Evolutionary conservation across 2,113 vertebrate species (phyloP).

Genomic region (Brachyhypopomus gauderio): DNA sequence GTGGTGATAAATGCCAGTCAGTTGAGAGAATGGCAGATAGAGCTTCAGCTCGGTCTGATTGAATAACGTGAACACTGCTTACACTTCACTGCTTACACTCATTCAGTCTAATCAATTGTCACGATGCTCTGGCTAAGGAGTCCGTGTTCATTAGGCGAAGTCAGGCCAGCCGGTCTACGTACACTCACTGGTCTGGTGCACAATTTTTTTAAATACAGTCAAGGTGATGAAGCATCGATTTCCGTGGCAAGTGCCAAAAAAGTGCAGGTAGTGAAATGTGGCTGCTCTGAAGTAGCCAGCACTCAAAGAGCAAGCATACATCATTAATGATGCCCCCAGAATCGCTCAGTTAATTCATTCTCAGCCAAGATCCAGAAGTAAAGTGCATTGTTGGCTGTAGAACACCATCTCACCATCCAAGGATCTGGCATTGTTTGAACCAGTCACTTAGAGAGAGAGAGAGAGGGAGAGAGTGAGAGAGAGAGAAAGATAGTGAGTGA

Average conservation of each 20-base stretch:
- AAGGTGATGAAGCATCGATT: not conserved
- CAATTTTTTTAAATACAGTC: not conserved
- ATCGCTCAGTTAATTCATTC: constrained; percentile 50
- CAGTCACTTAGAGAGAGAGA: not conserved
- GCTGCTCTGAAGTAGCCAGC: constrained; percentile 26
- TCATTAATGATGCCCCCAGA: constrained; percentile 44
- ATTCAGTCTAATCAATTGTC: constrained; percentile 3
- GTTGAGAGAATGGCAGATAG: constrained; percentile 21
- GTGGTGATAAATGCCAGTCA: constrained; percentile 40
- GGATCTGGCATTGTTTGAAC: constrained; percentile 37
- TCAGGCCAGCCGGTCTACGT: not conserved
- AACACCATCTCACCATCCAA: constrained; percentile 33
- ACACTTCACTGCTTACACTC: not conserved
- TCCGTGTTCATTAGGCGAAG: constrained; percentile 17
- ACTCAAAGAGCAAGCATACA: constrained; percentile 42
- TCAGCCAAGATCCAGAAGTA: constrained; percentile 46
- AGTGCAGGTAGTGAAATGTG: constrained; percentile 35
- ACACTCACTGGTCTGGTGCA: not conserved
- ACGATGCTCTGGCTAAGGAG: constrained; percentile 20
- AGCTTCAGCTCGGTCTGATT: not conserved
- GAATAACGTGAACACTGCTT: constrained; percentile 1
- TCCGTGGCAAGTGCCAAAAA: constrained; percentile 1
- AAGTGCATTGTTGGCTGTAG: constrained; percentile 48
- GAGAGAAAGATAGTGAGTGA: not conserved
- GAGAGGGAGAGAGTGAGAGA: not conserved